phyloP scores from a whole-genome alignment of 2,888 invertebrate genomes.

The Beris morrisii region DNA sequence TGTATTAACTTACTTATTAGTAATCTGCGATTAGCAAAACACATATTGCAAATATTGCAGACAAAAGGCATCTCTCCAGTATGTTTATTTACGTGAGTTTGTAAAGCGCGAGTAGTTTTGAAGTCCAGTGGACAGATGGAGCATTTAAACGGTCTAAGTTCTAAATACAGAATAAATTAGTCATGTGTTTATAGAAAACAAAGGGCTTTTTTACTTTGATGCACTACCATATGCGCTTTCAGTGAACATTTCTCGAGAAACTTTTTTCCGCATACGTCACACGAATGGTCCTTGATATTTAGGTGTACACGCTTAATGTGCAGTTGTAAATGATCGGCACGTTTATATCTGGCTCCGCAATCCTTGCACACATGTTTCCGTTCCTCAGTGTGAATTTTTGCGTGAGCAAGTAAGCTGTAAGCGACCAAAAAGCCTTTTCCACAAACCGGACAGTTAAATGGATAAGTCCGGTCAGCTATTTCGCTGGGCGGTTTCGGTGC shows the following conservation, averaged over 20 bases:
- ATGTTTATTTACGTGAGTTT: conserved; percentile 13
- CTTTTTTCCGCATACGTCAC: conserved; percentile 32
- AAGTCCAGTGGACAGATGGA: conserved; percentile 8
- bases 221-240: too few species aligned
- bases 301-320: conserved; percentile 37
- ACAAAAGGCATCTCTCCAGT: conserved; percentile 13
- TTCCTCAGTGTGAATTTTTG: conserved; percentile 35
- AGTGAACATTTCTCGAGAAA: conserved; percentile 32
- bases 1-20: conserved; percentile 14
- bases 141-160: conserved; percentile 15
- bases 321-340: conserved; percentile 35
- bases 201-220: not conserved
- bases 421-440: conserved; percentile 35
- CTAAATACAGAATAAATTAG: not conserved
- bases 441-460: conserved; percentile 33
- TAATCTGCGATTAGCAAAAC: conserved; percentile 18
- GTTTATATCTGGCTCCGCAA: conserved; percentile 36
- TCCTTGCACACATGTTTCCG: conserved; percentile 34
- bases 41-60: conserved; percentile 23
- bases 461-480: not conserved
- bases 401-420: conserved; percentile 34
- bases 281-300: conserved; percentile 35
- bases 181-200: not conserved
- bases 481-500: too few species aligned
- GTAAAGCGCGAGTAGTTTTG: conserved; percentile 10